Evolutionary conservation across 2,797 vertebrate genomes (phyloP).

Genomic region (Dryobates pubescens): DNA sequence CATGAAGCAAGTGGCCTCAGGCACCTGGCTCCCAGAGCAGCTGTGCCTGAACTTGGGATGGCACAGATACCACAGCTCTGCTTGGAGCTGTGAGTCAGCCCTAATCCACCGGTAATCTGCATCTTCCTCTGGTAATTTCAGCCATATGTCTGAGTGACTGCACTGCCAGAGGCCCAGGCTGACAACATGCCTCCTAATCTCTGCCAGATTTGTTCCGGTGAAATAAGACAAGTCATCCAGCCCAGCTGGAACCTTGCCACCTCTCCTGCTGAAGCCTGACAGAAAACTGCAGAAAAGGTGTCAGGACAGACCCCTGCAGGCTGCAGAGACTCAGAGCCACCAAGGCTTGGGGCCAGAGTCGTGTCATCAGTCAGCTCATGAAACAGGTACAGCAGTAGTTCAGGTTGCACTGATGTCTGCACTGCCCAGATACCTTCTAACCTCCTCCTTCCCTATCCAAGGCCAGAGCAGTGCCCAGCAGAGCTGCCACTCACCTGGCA

Average conservation of each 20-base stretch:
- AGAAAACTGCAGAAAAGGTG: background rate
- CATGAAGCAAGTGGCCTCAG: background rate
- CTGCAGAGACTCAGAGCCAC: background rate
- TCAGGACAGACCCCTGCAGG: background rate
- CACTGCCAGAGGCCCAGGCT: background rate
- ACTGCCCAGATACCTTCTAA: background rate
- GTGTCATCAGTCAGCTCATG: background rate
- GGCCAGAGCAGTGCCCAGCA: background rate
- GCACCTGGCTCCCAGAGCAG: background rate
- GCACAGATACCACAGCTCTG: background rate
- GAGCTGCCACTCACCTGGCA: constrained; percentile 84
- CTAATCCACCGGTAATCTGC: constrained; percentile 61
- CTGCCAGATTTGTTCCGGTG: background rate
- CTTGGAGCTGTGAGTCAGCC: background rate
- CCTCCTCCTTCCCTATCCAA: background rate
- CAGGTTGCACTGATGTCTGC: background rate
- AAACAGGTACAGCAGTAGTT: background rate
- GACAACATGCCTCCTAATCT: constrained; percentile 14
- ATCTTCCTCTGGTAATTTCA: constrained; percentile 55
- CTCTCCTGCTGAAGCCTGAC: background rate
- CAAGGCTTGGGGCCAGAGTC: background rate
- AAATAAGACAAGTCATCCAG: constrained; percentile 2
- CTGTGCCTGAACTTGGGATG: background rate
- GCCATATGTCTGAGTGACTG: constrained; percentile 49
- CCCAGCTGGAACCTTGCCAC: background rate